Conservation (phyloP, 2,113 vertebrate genomes). For the Tiliqua scincoides region DNA sequence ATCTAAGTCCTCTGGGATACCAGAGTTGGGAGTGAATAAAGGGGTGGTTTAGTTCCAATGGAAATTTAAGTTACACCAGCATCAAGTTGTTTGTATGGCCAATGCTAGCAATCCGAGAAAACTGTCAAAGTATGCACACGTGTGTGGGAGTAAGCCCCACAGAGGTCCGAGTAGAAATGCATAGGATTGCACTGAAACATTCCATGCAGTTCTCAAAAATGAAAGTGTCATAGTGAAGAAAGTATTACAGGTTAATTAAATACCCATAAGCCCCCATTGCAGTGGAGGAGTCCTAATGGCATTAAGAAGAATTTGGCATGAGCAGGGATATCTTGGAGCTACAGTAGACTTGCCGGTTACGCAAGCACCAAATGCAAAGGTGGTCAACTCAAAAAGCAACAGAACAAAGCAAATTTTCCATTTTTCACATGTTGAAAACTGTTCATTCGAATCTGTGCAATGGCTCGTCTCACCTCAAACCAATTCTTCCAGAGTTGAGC, state of each 20-base stretch:
- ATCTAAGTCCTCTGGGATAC: background rate
- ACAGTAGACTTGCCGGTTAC: background rate
- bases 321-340: background rate
- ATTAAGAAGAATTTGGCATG: background rate
- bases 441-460: background rate
- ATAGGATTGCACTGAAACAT: background rate
- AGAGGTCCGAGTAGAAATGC: too few relatives aligned
- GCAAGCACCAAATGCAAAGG: background rate
- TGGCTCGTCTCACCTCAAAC: background rate
- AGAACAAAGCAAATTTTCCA: conserved; percentile 8
- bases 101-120: background rate
- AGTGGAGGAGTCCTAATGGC: background rate
- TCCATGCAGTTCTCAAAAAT: background rate
- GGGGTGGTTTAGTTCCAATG: background rate
- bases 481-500: background rate
- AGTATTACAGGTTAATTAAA: background rate
- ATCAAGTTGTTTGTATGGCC: too few relatives aligned
- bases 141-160: too few relatives aligned
- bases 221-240: background rate
- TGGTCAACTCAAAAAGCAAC: background rate
- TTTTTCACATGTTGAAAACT: background rate
- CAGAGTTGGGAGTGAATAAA: background rate
- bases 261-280: too few relatives aligned
- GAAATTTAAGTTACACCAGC: background rate
- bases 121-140: too few relatives aligned